phyloP scores from a whole-genome alignment of 1,140 invertebrate genomes.

The Gerris buenoi region DNA sequence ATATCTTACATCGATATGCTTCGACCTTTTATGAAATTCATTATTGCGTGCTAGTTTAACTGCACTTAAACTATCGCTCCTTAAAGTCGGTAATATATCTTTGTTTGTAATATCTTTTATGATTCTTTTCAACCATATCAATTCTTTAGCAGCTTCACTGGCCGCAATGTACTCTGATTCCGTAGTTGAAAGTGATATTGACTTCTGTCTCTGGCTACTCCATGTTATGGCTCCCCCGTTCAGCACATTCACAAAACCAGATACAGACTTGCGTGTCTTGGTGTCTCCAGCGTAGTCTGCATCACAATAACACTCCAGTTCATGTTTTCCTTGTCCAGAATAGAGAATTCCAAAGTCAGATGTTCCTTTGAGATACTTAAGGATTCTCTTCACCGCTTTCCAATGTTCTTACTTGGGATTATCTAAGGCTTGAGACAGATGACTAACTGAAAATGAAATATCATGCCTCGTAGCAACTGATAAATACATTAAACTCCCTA shows the following conservation, averaged over 20 bases:
- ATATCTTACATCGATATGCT: background rate
- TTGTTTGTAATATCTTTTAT: background rate
- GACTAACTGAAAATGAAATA: background rate
- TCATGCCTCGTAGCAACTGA: background rate
- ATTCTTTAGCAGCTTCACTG: background rate
- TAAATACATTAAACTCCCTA: background rate
- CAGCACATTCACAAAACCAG: background rate
- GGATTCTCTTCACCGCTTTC: background rate
- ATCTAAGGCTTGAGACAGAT: background rate
- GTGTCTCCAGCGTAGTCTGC: background rate
- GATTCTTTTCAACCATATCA: background rate
- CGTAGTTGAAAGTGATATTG: background rate
- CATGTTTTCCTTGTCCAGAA: background rate
- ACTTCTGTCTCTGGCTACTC: background rate
- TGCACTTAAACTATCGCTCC: background rate
- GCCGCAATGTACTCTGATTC: background rate
- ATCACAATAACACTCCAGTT: background rate
- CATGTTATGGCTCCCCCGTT: background rate
- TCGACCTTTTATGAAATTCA: background rate
- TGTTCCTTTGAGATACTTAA: background rate
- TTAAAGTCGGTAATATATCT: background rate
- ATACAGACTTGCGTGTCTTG: background rate
- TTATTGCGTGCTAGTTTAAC: background rate
- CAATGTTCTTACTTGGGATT: background rate
- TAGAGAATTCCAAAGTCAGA: background rate